These are phyloP conservation scores for Margaritifera margaritifera DNA, from an alignment of 2,888 invertebrate genomes.

Conservation along the genomic window DNA sequence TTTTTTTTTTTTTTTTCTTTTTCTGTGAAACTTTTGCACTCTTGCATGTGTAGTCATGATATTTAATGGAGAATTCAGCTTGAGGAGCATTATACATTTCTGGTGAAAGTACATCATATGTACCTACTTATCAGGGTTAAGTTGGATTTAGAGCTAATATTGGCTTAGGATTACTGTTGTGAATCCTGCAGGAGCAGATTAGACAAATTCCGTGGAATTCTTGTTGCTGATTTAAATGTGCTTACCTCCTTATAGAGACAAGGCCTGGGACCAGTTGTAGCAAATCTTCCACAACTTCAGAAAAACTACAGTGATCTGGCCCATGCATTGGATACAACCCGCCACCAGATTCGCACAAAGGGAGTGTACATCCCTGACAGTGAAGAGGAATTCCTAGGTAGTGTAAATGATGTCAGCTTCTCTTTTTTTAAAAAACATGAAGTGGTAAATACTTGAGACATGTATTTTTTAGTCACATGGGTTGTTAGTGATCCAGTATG, in stretches of 20 bases:
- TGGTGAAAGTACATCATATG: too few species aligned
- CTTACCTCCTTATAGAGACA: constrained; percentile 27
- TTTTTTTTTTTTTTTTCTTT: too few species aligned
- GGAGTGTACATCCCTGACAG: constrained; percentile 63
- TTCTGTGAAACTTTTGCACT: too few species aligned
- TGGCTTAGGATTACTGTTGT: too few species aligned
- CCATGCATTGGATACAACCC: constrained; percentile 61
- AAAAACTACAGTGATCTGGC: constrained; percentile 55
- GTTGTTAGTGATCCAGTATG: not conserved
- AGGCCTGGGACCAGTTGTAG: constrained; percentile 49
- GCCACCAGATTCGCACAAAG: constrained; percentile 63
- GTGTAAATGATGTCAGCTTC: not conserved
- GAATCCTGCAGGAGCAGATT: too few species aligned
- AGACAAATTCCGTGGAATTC: too few species aligned
- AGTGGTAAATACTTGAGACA: not conserved
- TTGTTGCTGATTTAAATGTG: too few species aligned
- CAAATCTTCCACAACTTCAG: constrained; percentile 43
- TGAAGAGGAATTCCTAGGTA: constrained; percentile 56
- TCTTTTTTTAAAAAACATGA: not conserved
- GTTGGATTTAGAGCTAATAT: too few species aligned
- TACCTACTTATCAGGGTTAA: too few species aligned
- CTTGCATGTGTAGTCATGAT: too few species aligned
- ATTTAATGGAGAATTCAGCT: too few species aligned
- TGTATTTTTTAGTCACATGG: not conserved
- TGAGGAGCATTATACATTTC: too few species aligned